A percentile compares a stretch with the other conserved stretches of the same genome.
Conservation (phyloP, 1,140 invertebrate genomes). For the Hylaeus volcanicus region DNA sequence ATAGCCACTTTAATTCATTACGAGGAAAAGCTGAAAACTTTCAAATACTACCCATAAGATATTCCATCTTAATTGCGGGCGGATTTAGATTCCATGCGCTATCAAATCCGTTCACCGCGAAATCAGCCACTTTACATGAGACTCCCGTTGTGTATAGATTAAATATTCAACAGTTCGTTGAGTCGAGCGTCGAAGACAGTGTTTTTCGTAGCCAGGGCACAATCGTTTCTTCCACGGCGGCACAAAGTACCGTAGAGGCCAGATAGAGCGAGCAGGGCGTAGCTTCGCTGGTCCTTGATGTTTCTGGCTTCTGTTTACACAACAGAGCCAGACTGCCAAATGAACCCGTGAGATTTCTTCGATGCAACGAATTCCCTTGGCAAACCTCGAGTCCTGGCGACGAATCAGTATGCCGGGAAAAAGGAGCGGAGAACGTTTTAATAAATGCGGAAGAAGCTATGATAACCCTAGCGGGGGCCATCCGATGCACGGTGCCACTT, state of each 20-base stretch:
- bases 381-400: constrained; percentile 51
- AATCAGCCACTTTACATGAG: not conserved
- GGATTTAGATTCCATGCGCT: not conserved
- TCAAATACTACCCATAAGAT: no score
- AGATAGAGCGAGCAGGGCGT: constrained; percentile 17
- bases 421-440: not conserved
- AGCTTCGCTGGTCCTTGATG: not conserved
- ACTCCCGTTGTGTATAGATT: constrained; percentile 2
- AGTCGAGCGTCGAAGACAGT: constrained; percentile 1
- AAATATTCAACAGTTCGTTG: constrained; percentile 45
- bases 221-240: not conserved
- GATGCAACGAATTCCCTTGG: constrained; percentile 59
- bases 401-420: not conserved
- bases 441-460: constrained; percentile 18
- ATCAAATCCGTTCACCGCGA: not conserved
- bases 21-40: no score
- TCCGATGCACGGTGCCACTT: not conserved
- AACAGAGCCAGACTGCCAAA: constrained; percentile 62
- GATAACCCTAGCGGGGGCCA: not conserved
- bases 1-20: no score
- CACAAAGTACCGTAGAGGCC: constrained; percentile 19
- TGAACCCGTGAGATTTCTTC: constrained; percentile 61
- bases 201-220: constrained; percentile 25
- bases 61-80: not conserved
- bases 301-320: constrained; percentile 60